These are phyloP conservation scores for Eupithecia insigniata DNA, from an alignment of 2,888 invertebrate genomes.

Conservation along the genomic window DNA sequence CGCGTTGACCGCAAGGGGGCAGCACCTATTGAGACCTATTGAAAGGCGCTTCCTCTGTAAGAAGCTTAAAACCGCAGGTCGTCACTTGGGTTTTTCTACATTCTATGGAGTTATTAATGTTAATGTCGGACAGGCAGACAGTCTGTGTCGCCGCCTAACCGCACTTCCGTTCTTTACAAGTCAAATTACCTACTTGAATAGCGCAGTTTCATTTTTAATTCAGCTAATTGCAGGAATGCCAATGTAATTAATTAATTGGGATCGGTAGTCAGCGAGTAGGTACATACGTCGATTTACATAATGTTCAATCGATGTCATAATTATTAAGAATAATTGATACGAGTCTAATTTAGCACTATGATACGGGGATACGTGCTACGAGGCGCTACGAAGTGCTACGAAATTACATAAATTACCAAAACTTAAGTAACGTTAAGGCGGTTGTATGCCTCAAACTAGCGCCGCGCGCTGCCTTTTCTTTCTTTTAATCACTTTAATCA, in stretches of 20 bases:
- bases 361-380: not conserved
- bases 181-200: conserved; percentile 23
- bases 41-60: conserved; percentile 53
- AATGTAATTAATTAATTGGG: not conserved
- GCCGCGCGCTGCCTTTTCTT: no score
- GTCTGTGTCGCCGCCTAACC: conserved; percentile 63
- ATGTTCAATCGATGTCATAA: not conserved
- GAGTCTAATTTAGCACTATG: not conserved
- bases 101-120: conserved; percentile 77
- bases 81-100: conserved; percentile 61
- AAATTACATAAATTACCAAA: not conserved
- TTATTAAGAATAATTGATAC: not conserved
- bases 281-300: not conserved
- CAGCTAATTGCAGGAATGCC: not conserved
- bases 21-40: conserved; percentile 62
- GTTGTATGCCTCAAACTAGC: no score
- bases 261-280: no score
- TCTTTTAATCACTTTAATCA: no score
- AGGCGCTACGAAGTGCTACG: not conserved
- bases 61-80: conserved; percentile 66
- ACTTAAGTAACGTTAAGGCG: no score
- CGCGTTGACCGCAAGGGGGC: conserved; percentile 68
- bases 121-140: conserved; percentile 65
- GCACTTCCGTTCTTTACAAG: conserved; percentile 62
- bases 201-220: not conserved